Evolutionary conservation across 2,888 invertebrate species (phyloP).

Genomic region (Craniophora ligustri): DNA sequence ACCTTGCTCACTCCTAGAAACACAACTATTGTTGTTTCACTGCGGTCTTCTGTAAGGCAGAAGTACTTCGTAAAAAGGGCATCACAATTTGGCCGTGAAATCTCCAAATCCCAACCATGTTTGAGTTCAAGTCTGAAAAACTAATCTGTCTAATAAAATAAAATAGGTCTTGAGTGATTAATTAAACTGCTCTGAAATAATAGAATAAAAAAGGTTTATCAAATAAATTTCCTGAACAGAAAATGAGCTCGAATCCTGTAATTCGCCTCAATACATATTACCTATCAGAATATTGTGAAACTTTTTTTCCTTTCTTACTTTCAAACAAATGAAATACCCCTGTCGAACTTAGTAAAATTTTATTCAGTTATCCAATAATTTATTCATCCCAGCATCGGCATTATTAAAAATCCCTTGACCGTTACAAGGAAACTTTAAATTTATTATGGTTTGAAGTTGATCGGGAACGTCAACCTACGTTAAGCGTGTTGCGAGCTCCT

Average conservation of each 20-base stretch:
- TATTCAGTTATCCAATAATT: slow-evolving; percentile 59
- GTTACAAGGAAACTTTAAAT: slow-evolving; percentile 65
- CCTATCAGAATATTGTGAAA: slow-evolving; percentile 29
- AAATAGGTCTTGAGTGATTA: too few relatives aligned
- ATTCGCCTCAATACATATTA: slow-evolving; percentile 14
- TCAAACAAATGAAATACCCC: slow-evolving; percentile 32
- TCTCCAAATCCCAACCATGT: too few relatives aligned
- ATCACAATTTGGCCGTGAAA: too few relatives aligned
- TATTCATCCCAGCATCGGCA: slow-evolving; percentile 58
- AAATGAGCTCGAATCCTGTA: slow-evolving; percentile 4
- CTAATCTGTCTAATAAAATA: too few relatives aligned
- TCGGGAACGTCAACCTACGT: slow-evolving; percentile 64
- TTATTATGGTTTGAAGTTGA: slow-evolving; percentile 66
- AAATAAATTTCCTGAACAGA: background rate
- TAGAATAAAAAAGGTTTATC: slow-evolving; percentile 2
- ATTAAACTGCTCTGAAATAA: slow-evolving; percentile 5
- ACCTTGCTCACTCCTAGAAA: too few relatives aligned
- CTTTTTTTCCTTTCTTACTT: slow-evolving; percentile 33
- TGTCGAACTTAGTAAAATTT: slow-evolving; percentile 50
- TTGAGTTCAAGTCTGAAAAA: too few relatives aligned
- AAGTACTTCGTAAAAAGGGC: too few relatives aligned
- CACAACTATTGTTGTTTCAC: too few relatives aligned
- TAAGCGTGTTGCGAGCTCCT: slow-evolving; percentile 61
- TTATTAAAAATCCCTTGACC: slow-evolving; percentile 68
- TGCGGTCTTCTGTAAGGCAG: too few relatives aligned